Evolutionary conservation across 2,113 vertebrate genomes (phyloP).

Genomic region (Canis aureus): DNA sequence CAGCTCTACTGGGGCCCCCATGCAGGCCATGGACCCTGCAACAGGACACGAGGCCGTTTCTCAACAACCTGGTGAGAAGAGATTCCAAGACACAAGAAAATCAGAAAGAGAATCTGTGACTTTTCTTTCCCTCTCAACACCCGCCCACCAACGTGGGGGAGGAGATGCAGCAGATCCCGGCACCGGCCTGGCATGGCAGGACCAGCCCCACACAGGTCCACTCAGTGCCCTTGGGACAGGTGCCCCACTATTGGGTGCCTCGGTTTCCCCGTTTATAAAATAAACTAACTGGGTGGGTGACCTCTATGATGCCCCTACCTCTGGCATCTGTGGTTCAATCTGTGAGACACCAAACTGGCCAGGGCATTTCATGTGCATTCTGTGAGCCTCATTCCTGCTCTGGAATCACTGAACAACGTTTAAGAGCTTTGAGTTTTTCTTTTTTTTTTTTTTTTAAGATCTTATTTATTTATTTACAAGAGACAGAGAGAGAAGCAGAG

Average conservation of each 20-base stretch:
- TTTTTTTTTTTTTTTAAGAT: too few relatives aligned
- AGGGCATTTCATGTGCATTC: rapidly evolving
- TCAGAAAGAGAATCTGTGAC: not conserved
- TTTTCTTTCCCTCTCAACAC: not conserved
- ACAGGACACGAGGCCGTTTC: not conserved
- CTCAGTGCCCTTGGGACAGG: not conserved
- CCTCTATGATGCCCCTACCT: not conserved
- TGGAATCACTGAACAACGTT: not conserved
- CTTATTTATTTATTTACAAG: too few relatives aligned
- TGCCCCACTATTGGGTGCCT: not conserved
- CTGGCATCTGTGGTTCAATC: not conserved
- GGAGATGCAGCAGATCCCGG: too few relatives aligned
- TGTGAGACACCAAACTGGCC: not conserved
- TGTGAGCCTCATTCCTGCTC: not conserved
- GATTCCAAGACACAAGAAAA: not conserved
- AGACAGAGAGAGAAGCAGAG: too few relatives aligned
- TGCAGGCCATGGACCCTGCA: not conserved
- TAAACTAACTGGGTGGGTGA: not conserved
- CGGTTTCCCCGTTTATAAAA: not conserved
- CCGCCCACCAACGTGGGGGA: not conserved
- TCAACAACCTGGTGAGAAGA: not conserved
- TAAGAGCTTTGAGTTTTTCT: not conserved
- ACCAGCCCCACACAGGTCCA: not conserved
- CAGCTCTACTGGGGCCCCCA: not conserved
- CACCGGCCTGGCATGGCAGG: rapidly evolving